phyloP scores from a whole-genome alignment of 2,888 invertebrate species.

The Endotricha flammealis region DNA sequence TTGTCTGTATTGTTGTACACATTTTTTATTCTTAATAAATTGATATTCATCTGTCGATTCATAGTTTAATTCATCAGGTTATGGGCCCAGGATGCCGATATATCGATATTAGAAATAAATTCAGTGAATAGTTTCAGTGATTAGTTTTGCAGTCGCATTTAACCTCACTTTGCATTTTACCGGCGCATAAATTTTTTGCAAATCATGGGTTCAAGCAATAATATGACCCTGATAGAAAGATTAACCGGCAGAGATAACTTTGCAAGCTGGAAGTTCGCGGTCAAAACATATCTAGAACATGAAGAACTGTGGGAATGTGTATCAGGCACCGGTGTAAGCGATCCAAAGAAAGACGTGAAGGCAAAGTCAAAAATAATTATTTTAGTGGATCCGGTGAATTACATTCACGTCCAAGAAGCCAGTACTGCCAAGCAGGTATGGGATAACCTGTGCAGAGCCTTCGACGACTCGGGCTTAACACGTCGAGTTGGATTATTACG shows the following conservation, averaged over 20 bases:
- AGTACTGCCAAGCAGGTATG: constrained; percentile 18
- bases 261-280: background rate
- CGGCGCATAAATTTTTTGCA: background rate
- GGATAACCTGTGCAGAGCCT: constrained; percentile 16
- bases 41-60: too few relatives aligned
- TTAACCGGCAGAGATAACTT: background rate
- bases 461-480: constrained; percentile 21
- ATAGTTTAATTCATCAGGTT: background rate
- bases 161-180: background rate
- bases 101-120: background rate
- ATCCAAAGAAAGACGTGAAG: constrained; percentile 13
- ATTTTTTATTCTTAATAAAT: too few relatives aligned
- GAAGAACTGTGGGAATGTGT: constrained; percentile 21
- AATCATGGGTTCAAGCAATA: background rate
- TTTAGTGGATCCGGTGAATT: constrained; percentile 17
- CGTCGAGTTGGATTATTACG: constrained; percentile 18
- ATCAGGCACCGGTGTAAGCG: too few relatives aligned
- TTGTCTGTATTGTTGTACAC: too few relatives aligned
- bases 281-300: constrained; percentile 17
- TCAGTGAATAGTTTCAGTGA: background rate
- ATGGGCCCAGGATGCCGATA: background rate
- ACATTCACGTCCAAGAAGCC: constrained; percentile 18
- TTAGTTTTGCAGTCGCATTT: background rate
- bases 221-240: background rate
- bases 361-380: constrained; percentile 17